Base-by-base conservation (phyloP, 2,797 vertebrate genomes). In the Eupleurogrammus muticus region DNA sequence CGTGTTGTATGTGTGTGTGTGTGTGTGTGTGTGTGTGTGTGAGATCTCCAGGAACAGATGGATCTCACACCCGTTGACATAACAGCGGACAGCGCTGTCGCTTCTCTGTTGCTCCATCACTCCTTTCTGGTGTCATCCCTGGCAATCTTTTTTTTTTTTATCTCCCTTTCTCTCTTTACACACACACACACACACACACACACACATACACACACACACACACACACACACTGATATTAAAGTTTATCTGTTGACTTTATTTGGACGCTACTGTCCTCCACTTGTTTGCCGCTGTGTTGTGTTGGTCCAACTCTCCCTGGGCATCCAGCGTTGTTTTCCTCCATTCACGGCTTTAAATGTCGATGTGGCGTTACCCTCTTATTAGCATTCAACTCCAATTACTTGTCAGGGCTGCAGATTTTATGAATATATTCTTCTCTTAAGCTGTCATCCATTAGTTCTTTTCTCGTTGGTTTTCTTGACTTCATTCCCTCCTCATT, bases 51-150 rank as follows among this genome's bases (percentile, higher is more conserved):
- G 64, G 75, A 86, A 77, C 80, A 86, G 80, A 86, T 81, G 81
- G 73, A 79, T 82, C 42, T 66, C 83, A 77, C 76, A 62, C 80
- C 71, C 70, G 51, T 9, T 78, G 79, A 90, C 75, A 80, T 64
- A 79, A 66, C 64, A n/a, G 42, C 78, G 72, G 69, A 73, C 62
- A 21, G 63, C 1, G 19, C 1, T 72, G 59, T 63, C 65, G 63
- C 60, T 42, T 70, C 28, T 67, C 47, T 58, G 38, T 55, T n/a
- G n/a, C 56, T 80, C 61, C 48, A 38, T 54, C 40, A 66, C 59
- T 68, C 5, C 0, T 50, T 62, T 66, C 44, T 70, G 1, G 2
- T 80, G 72, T 70, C 32, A 28, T 75, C 58, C 56, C 2, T 20
- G 44, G 5, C 65, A 70, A 38, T 66, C 19, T 28, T 20, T 63